Conservation (phyloP, 1,140 invertebrate genomes). For the Nixonia krombeini region DNA sequence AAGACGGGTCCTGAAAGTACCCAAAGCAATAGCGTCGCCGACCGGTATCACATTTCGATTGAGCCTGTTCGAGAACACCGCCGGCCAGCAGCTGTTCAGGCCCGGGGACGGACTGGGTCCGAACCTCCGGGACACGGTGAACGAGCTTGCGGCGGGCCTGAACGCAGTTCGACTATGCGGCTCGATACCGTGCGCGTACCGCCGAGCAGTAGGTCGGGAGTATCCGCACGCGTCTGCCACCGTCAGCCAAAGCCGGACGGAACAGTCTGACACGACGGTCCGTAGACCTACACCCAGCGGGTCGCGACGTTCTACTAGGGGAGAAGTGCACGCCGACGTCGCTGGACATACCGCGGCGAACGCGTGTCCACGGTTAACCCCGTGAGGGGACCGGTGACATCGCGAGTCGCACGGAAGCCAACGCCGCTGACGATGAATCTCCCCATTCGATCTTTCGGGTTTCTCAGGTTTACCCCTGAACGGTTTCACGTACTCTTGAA, state of each 20-base stretch:
- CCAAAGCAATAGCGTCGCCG: conserved; percentile 74
- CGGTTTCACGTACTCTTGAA: conserved; percentile 89
- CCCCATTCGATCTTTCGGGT: conserved; percentile 74
- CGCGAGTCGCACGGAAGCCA: conserved; percentile 49
- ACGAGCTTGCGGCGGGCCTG: no score
- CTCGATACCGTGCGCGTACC: no score
- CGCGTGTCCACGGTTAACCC: conserved; percentile 50
- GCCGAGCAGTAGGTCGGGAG: no score
- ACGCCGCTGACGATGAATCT: conserved; percentile 69
- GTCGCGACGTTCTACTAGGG: conserved; percentile 70
- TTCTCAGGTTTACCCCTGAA: conserved; percentile 79
- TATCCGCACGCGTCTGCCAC: no score
- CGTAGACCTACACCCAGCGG: no score
- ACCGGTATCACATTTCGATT: conserved; percentile 62
- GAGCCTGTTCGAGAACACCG: conserved; percentile 68
- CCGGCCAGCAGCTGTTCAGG: conserved; percentile 61
- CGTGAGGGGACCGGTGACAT: conserved; percentile 23
- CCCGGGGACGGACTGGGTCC: conserved; percentile 64
- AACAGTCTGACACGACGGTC: no score
- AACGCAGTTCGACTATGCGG: no score
- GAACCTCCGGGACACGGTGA: no score
- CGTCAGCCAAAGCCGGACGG: no score
- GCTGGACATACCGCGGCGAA: conserved; percentile 54
- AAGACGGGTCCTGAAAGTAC: conserved; percentile 83
- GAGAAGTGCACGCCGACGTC: conserved; percentile 71